These are phyloP conservation scores for Rhamnusium bicolor DNA, from an alignment of 2,888 invertebrate genomes.

Conservation along the genomic window DNA sequence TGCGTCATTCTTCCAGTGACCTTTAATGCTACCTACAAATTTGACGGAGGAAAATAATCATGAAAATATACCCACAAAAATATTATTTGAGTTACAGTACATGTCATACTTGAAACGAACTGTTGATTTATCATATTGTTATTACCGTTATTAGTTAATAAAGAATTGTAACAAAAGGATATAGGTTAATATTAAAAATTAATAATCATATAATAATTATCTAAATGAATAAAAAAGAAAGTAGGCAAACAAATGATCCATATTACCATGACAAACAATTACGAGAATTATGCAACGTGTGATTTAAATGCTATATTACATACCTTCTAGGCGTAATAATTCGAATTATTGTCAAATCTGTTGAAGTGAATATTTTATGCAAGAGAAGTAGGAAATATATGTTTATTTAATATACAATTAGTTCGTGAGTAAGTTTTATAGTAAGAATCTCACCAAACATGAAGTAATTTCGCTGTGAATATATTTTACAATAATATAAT, in stretches of 20 bases:
- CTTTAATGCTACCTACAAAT: neutral
- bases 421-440: conserved; percentile 45
- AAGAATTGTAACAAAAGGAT: too few species aligned
- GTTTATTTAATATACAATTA: conserved; percentile 21
- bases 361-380: conserved; percentile 6
- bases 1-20: too few species aligned
- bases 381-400: conserved; percentile 14
- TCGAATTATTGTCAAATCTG: neutral
- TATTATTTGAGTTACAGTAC: neutral
- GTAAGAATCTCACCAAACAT: conserved; percentile 39
- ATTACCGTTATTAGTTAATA: too few species aligned
- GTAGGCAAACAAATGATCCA: conserved; percentile 6
- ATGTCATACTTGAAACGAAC: too few species aligned
- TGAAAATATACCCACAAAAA: neutral
- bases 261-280: neutral
- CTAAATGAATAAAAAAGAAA: conserved; percentile 12
- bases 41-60: neutral
- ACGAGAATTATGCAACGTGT: neutral
- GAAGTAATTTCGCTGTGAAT: conserved; percentile 44
- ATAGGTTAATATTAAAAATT: too few species aligned
- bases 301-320: neutral
- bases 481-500: conserved; percentile 44
- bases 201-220: neutral
- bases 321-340: neutral
- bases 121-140: too few species aligned